A percentile compares a stretch with the other conserved stretches of the same genome.
Conservation (phyloP, 2,888 invertebrate genomes). For the Laspeyria flexula region DNA sequence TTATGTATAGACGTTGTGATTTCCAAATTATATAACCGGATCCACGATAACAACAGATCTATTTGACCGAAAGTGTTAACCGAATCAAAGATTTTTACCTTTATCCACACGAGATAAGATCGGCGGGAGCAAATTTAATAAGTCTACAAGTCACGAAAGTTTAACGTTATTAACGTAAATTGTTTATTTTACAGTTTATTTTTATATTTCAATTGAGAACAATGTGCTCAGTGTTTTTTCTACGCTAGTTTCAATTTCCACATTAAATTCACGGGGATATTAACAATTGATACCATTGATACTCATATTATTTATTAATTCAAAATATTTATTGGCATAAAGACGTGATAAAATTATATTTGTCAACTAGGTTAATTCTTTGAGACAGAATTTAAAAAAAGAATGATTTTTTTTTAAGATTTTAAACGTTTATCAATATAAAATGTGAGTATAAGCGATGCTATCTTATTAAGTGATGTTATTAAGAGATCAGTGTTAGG, state of each 20-base stretch:
- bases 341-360: too few species aligned
- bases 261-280: neutral
- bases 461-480: too few species aligned
- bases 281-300: too few species aligned
- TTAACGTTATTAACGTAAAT: neutral
- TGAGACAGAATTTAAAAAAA: too few species aligned
- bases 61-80: neutral
- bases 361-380: too few species aligned
- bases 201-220: neutral
- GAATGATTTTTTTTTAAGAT: too few species aligned
- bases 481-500: too few species aligned
- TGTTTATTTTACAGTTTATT: neutral
- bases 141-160: neutral
- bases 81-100: neutral
- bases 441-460: too few species aligned
- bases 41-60: neutral
- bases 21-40: neutral
- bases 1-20: too few species aligned
- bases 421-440: too few species aligned
- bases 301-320: too few species aligned
- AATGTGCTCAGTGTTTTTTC: neutral
- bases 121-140: neutral
- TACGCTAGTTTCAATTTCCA: neutral
- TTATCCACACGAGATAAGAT: neutral
- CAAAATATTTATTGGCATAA: too few species aligned